Evolutionary conservation across 2,113 vertebrate species (phyloP), one percentile per base, ranked within the genome.

Genomic region (Pangasianodon hypophthalmus): DNA sequence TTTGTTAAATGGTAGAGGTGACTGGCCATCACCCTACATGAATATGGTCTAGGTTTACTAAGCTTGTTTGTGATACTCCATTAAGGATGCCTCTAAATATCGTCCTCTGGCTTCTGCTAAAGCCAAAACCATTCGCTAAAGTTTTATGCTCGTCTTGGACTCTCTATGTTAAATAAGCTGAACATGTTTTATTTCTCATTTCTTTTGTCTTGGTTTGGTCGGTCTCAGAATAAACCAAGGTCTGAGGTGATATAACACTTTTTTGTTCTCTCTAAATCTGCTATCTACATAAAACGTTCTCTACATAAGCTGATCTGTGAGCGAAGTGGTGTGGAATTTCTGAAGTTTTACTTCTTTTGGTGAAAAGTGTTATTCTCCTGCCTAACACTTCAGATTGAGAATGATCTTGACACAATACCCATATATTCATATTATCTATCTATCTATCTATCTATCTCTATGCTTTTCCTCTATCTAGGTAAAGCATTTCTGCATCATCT

Each of bases 401-500:
- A 10, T 13, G 54, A 56, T 56, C 11, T 56, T 56, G 13, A 56
- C 54, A 56, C 54, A 16, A 16, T 56, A 16, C 14, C 54, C 14
- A 26, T 26, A 64, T 1, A 8, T 10, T 29, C 6, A 26, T 6
- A 64, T 64, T 29, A 73, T 75, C 71, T 19, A 44, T 77, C 73
- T 46, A 44, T 77, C 73, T 24, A 69, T 69, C 64, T 32, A 32
- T 46, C 77, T 79, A 79, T 48, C 24, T 64, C 24, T 64, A 8
- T 80, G 9, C 26, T 80, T 56, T 13, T 77, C 69, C 60, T 90
- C 29, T 84, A 21, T 69, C 52, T 41, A 88, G 71, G 83, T 88
- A 60, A 85, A 44, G 52, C 6, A 41, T 81, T 88, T 90, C 82
- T 80, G 84, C 84, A 89, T 88, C 84, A 86, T 52, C 77, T 87